Conservation (phyloP, 1,140 invertebrate species). For the Atta cephalotes region DNA sequence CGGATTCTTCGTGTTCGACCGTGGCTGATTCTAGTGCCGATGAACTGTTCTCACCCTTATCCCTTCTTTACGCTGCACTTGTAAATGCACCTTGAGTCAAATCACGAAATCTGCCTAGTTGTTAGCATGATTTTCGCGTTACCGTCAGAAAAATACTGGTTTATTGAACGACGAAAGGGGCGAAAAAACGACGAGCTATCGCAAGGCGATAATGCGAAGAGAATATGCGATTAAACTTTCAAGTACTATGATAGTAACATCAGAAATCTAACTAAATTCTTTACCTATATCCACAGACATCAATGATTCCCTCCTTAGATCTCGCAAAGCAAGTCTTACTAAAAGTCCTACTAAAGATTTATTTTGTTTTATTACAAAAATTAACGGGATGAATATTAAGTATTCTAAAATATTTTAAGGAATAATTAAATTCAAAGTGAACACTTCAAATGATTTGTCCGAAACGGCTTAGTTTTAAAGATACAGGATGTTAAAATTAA, state of each 20-base stretch:
- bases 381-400: no score
- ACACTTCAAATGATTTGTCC: no score
- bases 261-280: neutral
- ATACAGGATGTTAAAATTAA: no score
- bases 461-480: no score
- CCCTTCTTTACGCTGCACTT: slow-evolving; percentile 74
- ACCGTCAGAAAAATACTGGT: slow-evolving; percentile 65
- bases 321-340: no score
- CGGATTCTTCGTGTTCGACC: slow-evolving; percentile 27
- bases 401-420: no score
- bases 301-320: no score
- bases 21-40: slow-evolving; percentile 75
- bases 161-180: slow-evolving; percentile 56
- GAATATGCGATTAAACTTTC: slow-evolving; percentile 6
- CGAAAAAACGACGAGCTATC: neutral
- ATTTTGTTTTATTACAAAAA: no score
- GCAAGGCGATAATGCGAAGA: slow-evolving; percentile 13
- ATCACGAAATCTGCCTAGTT: slow-evolving; percentile 58
- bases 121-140: slow-evolving; percentile 73
- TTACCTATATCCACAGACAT: no score
- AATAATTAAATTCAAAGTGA: no score
- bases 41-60: slow-evolving; percentile 69
- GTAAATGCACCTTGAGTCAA: slow-evolving; percentile 66
- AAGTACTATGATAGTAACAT: neutral
- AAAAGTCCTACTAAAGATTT: no score